Conservation (phyloP, 2,797 vertebrate species). For the Sciaenops ocellatus region DNA sequence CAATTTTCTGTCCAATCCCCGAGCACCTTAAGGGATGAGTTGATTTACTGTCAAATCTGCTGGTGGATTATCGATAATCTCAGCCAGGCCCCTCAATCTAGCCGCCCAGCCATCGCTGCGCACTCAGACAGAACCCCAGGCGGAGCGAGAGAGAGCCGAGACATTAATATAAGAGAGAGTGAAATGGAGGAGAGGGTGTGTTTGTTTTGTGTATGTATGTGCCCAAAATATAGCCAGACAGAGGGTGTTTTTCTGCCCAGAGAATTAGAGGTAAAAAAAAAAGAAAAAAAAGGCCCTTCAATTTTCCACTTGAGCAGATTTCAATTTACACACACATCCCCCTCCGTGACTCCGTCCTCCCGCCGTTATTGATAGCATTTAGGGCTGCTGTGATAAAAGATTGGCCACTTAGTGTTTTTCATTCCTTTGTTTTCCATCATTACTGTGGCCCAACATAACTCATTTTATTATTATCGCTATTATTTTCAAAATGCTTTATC, state of each 20-base stretch:
- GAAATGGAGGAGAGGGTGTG: conserved; percentile 54
- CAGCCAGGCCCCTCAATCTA: conserved; percentile 63
- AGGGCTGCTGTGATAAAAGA: conserved; percentile 73
- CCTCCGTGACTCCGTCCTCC: conserved; percentile 60
- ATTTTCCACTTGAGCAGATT: conserved; percentile 80
- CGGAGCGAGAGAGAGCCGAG: conserved; percentile 5
- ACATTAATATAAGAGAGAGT: conserved; percentile 46
- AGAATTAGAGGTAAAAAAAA: conserved; percentile 48
- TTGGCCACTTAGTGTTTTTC: conserved; percentile 59
- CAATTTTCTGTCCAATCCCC: conserved; percentile 67
- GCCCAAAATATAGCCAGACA: conserved; percentile 51
- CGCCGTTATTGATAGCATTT: conserved; percentile 76
- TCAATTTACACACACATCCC: conserved; percentile 74
- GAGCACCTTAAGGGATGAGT: conserved; percentile 72
- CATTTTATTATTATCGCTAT: not conserved
- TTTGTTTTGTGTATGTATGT: conserved; percentile 64
- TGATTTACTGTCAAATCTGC: conserved; percentile 80
- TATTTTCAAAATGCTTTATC: not conserved
- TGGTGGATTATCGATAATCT: conserved; percentile 83
- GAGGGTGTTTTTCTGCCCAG: conserved; percentile 61
- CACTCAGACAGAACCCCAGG: conserved; percentile 48
- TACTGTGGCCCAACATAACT: not conserved
- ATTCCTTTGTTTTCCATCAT: conserved; percentile 59
- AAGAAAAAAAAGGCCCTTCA: conserved; percentile 65
- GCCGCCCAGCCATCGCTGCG: conserved; percentile 42